Evolutionary conservation across 2,888 invertebrate species (phyloP).

Genomic region (Drosophila rellima): DNA sequence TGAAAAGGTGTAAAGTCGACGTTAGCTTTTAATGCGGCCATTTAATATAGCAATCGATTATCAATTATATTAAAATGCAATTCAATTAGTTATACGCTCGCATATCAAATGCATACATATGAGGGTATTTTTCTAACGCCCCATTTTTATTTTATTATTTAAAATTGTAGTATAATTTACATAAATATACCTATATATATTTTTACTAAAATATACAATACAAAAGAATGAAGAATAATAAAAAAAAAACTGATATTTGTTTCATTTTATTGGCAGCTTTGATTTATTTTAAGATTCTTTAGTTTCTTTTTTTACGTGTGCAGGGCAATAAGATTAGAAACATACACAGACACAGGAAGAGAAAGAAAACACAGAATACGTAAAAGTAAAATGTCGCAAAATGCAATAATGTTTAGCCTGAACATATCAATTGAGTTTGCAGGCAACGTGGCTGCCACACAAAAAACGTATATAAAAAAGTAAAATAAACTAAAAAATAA

Average conservation of each 20-base stretch:
- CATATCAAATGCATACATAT: conserved; percentile 66
- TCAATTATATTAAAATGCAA: conserved; percentile 43
- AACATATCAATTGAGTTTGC: conserved; percentile 53
- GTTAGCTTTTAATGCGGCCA: conserved; percentile 67
- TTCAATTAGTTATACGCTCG: conserved; percentile 56
- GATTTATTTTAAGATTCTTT: not conserved
- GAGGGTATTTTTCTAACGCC: conserved; percentile 33
- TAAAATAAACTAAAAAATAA: conserved; percentile 5
- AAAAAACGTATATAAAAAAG: conserved; percentile 2
- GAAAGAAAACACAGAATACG: conserved; percentile 8
- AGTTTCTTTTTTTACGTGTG: conserved; percentile 43
- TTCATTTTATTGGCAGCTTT: conserved; percentile 22
- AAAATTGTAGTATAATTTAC: conserved; percentile 41
- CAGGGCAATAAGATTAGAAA: conserved; percentile 65
- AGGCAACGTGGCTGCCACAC: conserved; percentile 34
- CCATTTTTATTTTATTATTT: conserved; percentile 36
- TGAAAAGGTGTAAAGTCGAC: conserved; percentile 28
- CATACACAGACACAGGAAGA: conserved; percentile 1
- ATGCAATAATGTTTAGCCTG: conserved; percentile 58
- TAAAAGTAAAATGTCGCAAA: conserved; percentile 30
- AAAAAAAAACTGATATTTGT: conserved; percentile 14
- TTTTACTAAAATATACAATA: conserved; percentile 59
- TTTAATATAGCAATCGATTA: conserved; percentile 56
- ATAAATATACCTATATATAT: conserved; percentile 28
- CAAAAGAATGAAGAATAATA: conserved; percentile 6